These are phyloP conservation scores for Peromyscus melanophrys DNA, from an alignment of 2,797 vertebrate genomes.

Conservation along the genomic window DNA sequence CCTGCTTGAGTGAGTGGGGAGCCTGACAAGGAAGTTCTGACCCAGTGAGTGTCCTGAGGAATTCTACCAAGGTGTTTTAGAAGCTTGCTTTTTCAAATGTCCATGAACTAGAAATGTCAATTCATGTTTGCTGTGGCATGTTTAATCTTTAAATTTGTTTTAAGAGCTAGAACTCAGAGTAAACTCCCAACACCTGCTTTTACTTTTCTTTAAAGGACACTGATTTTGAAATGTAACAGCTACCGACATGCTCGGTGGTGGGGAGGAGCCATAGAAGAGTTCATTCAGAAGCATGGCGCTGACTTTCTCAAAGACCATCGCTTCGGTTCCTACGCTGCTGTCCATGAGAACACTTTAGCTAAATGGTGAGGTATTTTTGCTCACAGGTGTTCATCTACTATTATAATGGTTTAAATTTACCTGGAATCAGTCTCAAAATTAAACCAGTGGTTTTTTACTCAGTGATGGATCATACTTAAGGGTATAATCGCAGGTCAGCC, in stretches of 20 bases:
- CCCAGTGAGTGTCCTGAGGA: neutral
- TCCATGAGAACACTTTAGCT: slow-evolving; percentile 92
- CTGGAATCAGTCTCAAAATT: neutral
- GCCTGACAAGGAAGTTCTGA: neutral
- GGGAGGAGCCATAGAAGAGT: slow-evolving; percentile 96
- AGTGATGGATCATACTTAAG: neutral
- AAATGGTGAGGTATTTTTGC: slow-evolving; percentile 93
- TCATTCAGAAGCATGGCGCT: slow-evolving; percentile 92
- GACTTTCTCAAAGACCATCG: slow-evolving; percentile 95
- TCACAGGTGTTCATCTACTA: neutral
- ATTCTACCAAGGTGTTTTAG: slow-evolving; percentile 1
- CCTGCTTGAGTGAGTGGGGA: neutral
- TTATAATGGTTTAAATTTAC: neutral
- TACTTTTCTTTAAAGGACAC: slow-evolving; percentile 88
- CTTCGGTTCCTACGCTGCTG: slow-evolving; percentile 95
- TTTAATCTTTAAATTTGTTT: slow-evolving; percentile 30
- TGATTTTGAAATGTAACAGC: slow-evolving; percentile 97
- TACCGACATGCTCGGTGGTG: slow-evolving; percentile 98
- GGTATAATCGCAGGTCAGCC: neutral
- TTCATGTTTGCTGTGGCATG: neutral
- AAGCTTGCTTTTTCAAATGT: neutral
- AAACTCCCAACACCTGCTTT: neutral
- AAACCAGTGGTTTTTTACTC: neutral
- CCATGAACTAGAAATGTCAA: slow-evolving; percentile 4
- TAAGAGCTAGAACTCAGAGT: neutral